Percentiles rank a stretch among this genome's conserved stretches.
These are phyloP conservation scores for Notothenia coriiceps DNA, from an alignment of 2,113 vertebrate genomes.

Conservation along the genomic window DNA sequence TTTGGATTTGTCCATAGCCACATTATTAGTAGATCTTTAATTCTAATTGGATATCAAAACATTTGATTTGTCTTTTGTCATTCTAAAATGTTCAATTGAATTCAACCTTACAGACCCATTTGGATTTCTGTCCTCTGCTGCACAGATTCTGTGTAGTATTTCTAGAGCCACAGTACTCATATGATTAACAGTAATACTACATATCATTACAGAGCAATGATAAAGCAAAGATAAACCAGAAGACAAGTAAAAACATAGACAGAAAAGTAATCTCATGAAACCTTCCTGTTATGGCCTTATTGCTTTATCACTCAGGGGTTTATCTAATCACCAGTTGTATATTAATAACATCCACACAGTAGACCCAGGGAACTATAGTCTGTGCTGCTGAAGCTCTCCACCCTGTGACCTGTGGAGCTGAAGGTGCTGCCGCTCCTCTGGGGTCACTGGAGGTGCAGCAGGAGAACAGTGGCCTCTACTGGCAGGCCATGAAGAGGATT, in stretches of 20 bases:
- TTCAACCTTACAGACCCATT: background rate
- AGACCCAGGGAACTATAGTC: background rate
- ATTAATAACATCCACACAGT: background rate
- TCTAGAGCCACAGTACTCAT: background rate
- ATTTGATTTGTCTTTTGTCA: background rate
- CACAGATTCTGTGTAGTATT: background rate
- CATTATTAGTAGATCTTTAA: background rate
- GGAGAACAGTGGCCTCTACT: slow-evolving; percentile 74
- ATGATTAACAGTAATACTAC: background rate
- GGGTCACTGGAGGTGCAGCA: slow-evolving; percentile 29
- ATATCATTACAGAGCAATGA: background rate
- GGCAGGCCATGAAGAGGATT: slow-evolving; percentile 32
- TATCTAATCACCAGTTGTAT: background rate
- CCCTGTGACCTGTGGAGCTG: slow-evolving; percentile 4
- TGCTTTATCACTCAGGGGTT: background rate
- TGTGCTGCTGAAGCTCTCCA: background rate
- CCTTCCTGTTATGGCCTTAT: background rate
- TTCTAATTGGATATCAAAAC: background rate
- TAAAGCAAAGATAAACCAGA: background rate
- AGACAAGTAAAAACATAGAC: no score
- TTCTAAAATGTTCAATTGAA: background rate
- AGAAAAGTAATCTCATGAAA: no score
- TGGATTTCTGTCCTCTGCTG: background rate
- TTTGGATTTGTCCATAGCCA: background rate
- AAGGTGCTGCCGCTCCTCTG: slow-evolving; percentile 3